Evolutionary conservation across 2,888 invertebrate genomes (phyloP), one percentile per base, ranked within the genome.

Genomic region (Cephus sareptanus): DNA sequence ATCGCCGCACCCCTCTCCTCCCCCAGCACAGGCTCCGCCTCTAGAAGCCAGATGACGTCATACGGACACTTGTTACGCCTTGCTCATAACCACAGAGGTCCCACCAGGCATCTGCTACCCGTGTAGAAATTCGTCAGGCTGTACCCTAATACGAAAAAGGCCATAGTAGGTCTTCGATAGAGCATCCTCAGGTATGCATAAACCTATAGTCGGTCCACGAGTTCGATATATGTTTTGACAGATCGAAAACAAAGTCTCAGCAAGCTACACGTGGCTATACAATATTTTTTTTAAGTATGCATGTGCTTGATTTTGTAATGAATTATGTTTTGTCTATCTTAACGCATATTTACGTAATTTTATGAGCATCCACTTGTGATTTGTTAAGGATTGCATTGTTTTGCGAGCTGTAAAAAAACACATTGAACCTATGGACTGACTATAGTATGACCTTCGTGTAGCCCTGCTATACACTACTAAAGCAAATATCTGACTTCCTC

Each of bases 61-160:
- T 86, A 81, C 88, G 85, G 89, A 91, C 91, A 91, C 91, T 91
- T 91, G 91, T 91, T 91, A 91, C 91, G 90, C 91, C 90, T 90
- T 89, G 83, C 76, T 56, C 56, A 56, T 23, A 56, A 56, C 56
- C 56, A 56, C 76, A 34, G 31, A 71, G 71, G 71, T 71, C 71
- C 71, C 71, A 56, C 56, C 23, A 23, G 23, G 56, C 56, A 56
- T 56, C 56, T 56, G 23, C 9, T 23, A 56, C 56, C 56, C 23
- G 23, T 56, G 56, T 56, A 56, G 23, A 56, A 56, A 56, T 23
- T 56, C 9, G 56, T 56, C 23, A 56, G 56, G 9, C 6, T 6
- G 56, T 9, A 23, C 23, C 56, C 23, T 56, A 56, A 56, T 23
- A 56, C 23, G 56, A 56, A 56, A 56, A 56, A 56, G 56, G 2